Conservation (phyloP, 2,888 invertebrate species). For the Drosophila engyochracea region DNA sequence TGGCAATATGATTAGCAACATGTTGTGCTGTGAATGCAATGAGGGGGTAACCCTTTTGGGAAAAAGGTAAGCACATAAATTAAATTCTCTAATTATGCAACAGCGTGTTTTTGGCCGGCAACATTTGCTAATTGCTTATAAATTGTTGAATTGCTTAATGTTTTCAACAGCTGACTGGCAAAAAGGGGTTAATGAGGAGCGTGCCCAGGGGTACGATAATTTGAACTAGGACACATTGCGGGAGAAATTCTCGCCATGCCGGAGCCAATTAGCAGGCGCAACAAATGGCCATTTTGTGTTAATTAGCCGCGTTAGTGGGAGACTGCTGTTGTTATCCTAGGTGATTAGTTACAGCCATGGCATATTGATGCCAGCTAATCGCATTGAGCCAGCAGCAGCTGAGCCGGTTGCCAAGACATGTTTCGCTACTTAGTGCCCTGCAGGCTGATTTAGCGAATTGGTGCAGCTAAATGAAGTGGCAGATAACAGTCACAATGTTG, state of each 20-base stretch:
- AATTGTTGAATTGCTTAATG: constrained; percentile 73
- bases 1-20: constrained; percentile 30
- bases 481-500: constrained; percentile 46
- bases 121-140: constrained; percentile 69
- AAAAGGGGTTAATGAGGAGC: constrained; percentile 68
- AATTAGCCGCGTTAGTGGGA: constrained; percentile 43
- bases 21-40: constrained; percentile 4
- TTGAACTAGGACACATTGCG: constrained; percentile 15
- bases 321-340: constrained; percentile 8
- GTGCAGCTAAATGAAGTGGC: constrained; percentile 41
- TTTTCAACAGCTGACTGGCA: constrained; percentile 61
- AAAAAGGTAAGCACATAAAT: constrained; percentile 35
- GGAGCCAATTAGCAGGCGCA: constrained; percentile 66
- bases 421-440: constrained; percentile 49
- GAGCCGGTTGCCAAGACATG: constrained; percentile 41
- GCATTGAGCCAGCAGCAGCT: constrained; percentile 27
- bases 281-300: constrained; percentile 72
- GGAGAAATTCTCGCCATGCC: constrained; percentile 4
- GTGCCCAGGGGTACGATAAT: constrained; percentile 46
- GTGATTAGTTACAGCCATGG: constrained; percentile 49
- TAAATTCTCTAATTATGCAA: constrained; percentile 63
- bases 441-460: constrained; percentile 35
- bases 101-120: constrained; percentile 31
- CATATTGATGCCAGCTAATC: constrained; percentile 51
- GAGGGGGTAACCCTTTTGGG: constrained; percentile 8